Base-by-base conservation (phyloP, 2,888 invertebrate genomes). In the Shargacucullia verbasci region DNA sequence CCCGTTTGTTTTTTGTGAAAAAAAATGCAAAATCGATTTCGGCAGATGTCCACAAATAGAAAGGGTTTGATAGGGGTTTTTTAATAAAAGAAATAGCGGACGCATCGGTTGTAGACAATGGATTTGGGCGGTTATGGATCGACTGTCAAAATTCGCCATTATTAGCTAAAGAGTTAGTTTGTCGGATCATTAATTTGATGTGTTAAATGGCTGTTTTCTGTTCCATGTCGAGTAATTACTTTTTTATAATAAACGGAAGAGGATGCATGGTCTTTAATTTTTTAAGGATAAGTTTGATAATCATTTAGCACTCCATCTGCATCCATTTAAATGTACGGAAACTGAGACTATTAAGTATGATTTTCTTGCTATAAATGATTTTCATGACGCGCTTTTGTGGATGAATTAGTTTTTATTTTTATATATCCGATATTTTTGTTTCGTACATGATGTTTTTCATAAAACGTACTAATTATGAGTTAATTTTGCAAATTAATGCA, bases 21-120 rank as follows among this genome's bases (percentile, higher is more conserved):
- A 92, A 92, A 92, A 93, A 92, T 89, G 91, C 89, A 85, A 92
- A 92, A 92, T 91, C 88, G 90, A 91, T 92, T 92, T 91, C 88
- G 90, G 92, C 94, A 94, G 94, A 93, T 94, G 94, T 90, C 91
- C 87, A 83, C 86, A 87, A 86, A 89, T 88, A 90, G 88, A 92
- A 92, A 91, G 91, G 92, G 92, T 93, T 92, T 90, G 88, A 90
- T 90, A 79, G 79, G 78, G 81, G 83, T 86, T 87, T 81, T 82
- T 79, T 78, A 44, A 29, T 66, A 70, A 81, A 87, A 90, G 90
- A 91, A 91, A 87, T 83, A 72, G 84, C 85, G 79, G 82, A 84
- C 82, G 83, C 84, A 85, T 88, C 85, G 66, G 52, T 50, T 82
- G 88, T 89, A 91, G 90, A 91, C 90, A 92, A 91, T 88, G 83